Percentiles rank a stretch among this genome's conserved stretches.
Evolutionary conservation across 2,113 vertebrate genomes (phyloP).

Genomic region (Anguilla japonica): DNA sequence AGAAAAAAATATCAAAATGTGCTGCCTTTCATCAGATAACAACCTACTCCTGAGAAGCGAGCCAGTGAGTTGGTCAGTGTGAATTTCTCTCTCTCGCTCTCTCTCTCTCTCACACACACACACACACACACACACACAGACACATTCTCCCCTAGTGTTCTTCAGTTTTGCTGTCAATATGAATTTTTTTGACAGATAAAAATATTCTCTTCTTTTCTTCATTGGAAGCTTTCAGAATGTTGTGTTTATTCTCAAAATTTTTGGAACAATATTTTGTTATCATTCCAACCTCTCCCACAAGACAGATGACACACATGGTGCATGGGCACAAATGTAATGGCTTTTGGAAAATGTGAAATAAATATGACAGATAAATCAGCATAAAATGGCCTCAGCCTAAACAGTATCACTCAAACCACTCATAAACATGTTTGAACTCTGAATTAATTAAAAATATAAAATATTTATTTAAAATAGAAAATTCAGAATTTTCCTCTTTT

Average conservation of each 20-base stretch:
- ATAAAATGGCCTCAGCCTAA: not conserved
- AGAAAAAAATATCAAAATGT: not conserved
- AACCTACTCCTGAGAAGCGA: not conserved
- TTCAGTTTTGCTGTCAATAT: not conserved
- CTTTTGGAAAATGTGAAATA: not conserved
- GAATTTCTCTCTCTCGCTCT: not conserved
- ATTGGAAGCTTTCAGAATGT: not conserved
- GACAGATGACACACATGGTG: conserved; percentile 16
- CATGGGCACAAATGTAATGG: conserved; percentile 16
- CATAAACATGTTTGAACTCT: no score
- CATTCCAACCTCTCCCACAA: conserved; percentile 12
- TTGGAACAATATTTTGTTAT: not conserved
- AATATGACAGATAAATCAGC: not conserved
- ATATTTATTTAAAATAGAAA: no score
- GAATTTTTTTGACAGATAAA: not conserved
- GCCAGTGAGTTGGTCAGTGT: not conserved
- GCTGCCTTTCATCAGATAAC: not conserved
- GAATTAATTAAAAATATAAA: no score
- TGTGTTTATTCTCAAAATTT: not conserved
- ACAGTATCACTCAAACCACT: no score
- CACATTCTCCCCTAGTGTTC: not conserved
- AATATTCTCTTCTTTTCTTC: not conserved
- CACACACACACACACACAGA: not conserved
- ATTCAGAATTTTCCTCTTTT: no score
- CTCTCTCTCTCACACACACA: no score